Evolutionary conservation across 2,113 vertebrate species (phyloP).

Genomic region (Poecilia latipinna): DNA sequence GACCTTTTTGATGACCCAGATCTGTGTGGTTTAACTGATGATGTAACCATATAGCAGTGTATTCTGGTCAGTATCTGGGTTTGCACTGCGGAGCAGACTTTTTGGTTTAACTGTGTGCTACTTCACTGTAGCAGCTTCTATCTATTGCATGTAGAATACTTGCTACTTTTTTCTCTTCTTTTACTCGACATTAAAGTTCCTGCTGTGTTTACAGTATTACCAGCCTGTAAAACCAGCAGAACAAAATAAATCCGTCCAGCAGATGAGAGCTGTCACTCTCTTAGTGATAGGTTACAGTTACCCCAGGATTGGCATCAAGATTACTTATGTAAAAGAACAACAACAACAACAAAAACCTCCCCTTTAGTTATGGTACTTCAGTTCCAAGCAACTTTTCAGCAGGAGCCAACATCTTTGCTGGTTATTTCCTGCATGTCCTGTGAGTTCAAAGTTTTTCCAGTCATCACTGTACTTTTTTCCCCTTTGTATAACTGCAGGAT

Average conservation of each 20-base stretch:
- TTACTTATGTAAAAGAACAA: neutral
- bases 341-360: neutral
- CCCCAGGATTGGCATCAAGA: neutral
- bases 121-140: neutral
- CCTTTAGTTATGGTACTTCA: neutral
- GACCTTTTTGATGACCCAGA: neutral
- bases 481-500: neutral
- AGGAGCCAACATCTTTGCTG: neutral
- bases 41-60: too few species aligned
- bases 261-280: neutral
- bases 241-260: neutral
- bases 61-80: neutral
- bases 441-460: too few species aligned
- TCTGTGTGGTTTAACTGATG: constrained; percentile 3
- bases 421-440: too few species aligned
- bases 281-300: constrained; percentile 6
- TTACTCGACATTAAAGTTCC: neutral
- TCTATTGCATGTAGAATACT: neutral
- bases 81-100: neutral
- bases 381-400: neutral
- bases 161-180: neutral
- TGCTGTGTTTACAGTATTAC: neutral
- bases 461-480: neutral
- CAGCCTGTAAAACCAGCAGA: neutral
- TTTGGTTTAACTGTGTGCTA: neutral